Conservation (phyloP, 2,797 vertebrate species). For the Microhierax caerulescens region DNA sequence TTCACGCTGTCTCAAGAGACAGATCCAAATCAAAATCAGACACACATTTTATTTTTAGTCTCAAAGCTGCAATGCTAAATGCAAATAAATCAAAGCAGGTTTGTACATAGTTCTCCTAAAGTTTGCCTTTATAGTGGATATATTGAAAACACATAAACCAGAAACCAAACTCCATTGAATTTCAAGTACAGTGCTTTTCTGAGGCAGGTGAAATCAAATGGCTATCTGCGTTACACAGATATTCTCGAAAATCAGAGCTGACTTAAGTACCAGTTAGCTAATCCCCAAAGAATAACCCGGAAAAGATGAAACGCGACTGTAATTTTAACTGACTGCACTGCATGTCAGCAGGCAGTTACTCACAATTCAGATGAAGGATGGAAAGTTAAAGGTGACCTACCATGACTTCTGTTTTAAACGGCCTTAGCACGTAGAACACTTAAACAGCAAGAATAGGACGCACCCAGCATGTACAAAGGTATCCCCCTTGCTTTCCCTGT, state of each 20-base stretch:
- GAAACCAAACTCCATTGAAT: not conserved
- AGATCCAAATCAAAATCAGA: constrained; percentile 71
- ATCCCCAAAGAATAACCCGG: not conserved
- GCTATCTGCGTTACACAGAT: not conserved
- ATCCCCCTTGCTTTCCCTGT: not conserved
- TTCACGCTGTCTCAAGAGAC: constrained; percentile 15
- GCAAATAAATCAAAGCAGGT: constrained; percentile 63
- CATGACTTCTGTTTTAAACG: not conserved
- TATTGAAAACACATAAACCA: constrained; percentile 42
- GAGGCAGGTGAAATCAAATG: constrained; percentile 34
- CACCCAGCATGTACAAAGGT: not conserved
- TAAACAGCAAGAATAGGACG: not conserved
- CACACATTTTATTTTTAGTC: constrained; percentile 66
- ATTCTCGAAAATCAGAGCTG: constrained; percentile 35
- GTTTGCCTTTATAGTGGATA: constrained; percentile 61
- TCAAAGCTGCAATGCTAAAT: constrained; percentile 57
- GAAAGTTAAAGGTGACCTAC: constrained; percentile 8
- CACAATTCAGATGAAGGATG: not conserved
- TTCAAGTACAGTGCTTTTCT: constrained; percentile 8
- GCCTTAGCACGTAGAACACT: not conserved
- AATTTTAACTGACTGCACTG: constrained; percentile 1
- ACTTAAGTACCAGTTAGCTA: constrained; percentile 29
- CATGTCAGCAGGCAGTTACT: constrained; percentile 1
- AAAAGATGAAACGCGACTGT: constrained; percentile 1
- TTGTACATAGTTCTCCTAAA: constrained; percentile 31